Base-by-base conservation (phyloP, 1,140 invertebrate genomes). In the Idris sp. region DNA sequence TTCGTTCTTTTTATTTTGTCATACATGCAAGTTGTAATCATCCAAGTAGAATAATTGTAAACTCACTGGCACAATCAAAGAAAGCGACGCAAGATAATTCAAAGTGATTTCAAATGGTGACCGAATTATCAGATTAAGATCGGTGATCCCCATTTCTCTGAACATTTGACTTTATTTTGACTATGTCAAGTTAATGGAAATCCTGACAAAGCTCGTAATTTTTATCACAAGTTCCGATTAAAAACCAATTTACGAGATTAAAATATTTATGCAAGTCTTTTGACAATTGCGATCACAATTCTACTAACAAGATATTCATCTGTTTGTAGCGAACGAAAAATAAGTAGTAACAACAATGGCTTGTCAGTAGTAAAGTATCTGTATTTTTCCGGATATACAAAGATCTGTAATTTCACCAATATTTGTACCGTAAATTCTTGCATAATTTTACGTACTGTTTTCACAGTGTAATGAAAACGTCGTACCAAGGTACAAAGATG, bases 1-100 rank as follows among this genome's bases (percentile, higher is more conserved):
- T 31, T 19, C 4, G n/a, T n/a, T n/a, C n/a, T n/a, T n/a, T n/a
- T n/a, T n/a, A n/a, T n/a, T n/a, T n/a, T n/a, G n/a, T n/a, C n/a
- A 31, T 58, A 30, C 13, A 19, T 25, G 48, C 38, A 10, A 56
- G 13, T 61, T 8, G 31, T 51, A 72, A 64, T 72, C 64, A 72
- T 28, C 22, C n/a, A n/a, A 35, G 49, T 13, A 18, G 67, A 54
- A 40, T 61, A 51, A 40, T 56, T 49, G 22, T 25, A 40, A 68
- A 69, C 28, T 51, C 54, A 54, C 51, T 46, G 19, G 26, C 51
- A 16, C 33, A 64, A 44, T 58, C 49, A 64, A 72, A 72, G 51
- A 64, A 72, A 62, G 58, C n/a, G 28, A n/a, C 13, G 48, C 28
- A 71, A 71, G 67, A 64, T 64, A 72, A 72, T 62, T 43, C 9